These are phyloP conservation scores for Helostoma temminkii DNA, from an alignment of 2,797 vertebrate species.

Conservation along the genomic window DNA sequence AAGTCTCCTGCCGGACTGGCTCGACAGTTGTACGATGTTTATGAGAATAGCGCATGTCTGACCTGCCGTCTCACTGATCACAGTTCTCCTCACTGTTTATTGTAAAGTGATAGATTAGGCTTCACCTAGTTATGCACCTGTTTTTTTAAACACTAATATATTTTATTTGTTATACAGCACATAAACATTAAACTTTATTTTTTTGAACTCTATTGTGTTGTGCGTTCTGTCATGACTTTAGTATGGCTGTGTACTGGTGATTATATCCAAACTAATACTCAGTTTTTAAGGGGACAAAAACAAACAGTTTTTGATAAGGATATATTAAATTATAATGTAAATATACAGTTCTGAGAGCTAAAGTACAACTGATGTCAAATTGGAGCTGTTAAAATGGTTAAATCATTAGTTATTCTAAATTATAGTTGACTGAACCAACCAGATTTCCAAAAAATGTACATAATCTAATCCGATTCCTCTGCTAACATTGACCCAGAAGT, in stretches of 20 bases:
- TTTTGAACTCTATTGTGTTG: conserved; percentile 84
- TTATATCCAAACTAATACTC: too few species aligned
- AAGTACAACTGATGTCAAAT: too few species aligned
- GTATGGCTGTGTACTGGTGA: background rate
- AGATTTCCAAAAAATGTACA: too few species aligned
- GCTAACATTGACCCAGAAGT: too few species aligned
- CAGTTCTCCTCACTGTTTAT: conserved; percentile 77
- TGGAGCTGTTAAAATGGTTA: background rate
- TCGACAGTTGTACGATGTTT: conserved; percentile 44
- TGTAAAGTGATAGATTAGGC: conserved; percentile 83
- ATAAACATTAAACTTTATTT: conserved; percentile 96
- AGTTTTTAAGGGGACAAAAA: too few species aligned
- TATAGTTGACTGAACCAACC: background rate
- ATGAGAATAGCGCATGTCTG: conserved; percentile 62
- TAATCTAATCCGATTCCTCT: too few species aligned
- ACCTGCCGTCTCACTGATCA: conserved; percentile 60
- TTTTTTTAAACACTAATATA: conserved; percentile 99
- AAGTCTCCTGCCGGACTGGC: conserved; percentile 9
- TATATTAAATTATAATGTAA: too few species aligned
- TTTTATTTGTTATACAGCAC: conserved; percentile 97
- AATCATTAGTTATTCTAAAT: background rate
- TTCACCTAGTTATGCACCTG: conserved; percentile 86
- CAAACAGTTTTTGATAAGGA: too few species aligned
- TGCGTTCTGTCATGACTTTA: conserved; percentile 63
- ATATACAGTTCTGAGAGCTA: too few species aligned